Base-by-base conservation (phyloP, 2,797 vertebrate species). In the Columba guinea region DNA sequence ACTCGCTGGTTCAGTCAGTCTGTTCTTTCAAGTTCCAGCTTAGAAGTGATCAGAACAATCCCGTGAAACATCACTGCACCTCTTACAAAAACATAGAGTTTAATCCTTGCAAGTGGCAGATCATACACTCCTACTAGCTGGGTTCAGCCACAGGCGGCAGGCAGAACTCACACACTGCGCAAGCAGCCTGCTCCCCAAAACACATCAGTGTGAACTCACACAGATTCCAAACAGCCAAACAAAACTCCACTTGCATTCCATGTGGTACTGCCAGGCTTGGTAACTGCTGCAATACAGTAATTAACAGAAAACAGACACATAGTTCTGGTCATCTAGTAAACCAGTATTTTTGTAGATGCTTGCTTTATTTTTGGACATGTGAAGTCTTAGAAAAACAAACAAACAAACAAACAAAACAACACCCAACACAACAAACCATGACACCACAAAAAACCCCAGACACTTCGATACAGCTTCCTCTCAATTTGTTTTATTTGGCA, bases 401-500 rank as follows among this genome's bases (percentile, higher is more conserved):
- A 85, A 34, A 87, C 34, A 35, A 35, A 35, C 90, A 89, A 80
- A 44, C 44, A 44, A 46, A 20, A 46, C 44, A 46, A 46, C 44
- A 46, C 44, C 44, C 44, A 46, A 20, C 44, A 46, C 44, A 46
- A 46, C 44, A 46, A 46, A 46, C 44, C 44, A 46, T 9, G 9
- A 20, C 44, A 20, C 44, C 44, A 46, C 44, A 46, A 46, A 46
- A 46, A 46, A 46, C 19, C 44, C 49, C 74, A 68, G 81, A 96
- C 89, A 95, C 74, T 26, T 46, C 51, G 53, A 64, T 69, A 89
- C 78, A 94, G 90, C 62, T 96, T 96, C 90, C 94, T 96, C 90
- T 96, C 84, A 80, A 70, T 89, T 88, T 85, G 20, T 95, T 96
- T 97, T 97, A 97, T 97, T 97, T 97, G 96, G 96, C 96, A 95